Percentiles rank a stretch among this genome's conserved stretches.
phyloP scores from a whole-genome alignment of 2,113 vertebrate species.

The Gila orcuttii region DNA sequence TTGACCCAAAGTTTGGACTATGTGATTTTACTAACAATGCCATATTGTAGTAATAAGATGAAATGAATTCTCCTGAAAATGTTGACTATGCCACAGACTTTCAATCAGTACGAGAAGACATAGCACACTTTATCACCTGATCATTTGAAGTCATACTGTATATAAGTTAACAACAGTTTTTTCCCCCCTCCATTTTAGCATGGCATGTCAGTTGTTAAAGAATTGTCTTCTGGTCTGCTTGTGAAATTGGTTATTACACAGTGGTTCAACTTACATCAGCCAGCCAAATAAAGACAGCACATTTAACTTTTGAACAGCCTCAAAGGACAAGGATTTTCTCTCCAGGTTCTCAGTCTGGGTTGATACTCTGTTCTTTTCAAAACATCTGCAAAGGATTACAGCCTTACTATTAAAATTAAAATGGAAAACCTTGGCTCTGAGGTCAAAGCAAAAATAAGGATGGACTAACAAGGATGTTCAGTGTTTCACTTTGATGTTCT shows the following conservation, averaged over 20 bases:
- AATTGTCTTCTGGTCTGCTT: constrained; percentile 39
- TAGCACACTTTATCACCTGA: neutral
- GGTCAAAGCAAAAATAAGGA: constrained; percentile 48
- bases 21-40: neutral
- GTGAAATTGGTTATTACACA: constrained; percentile 30
- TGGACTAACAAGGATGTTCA: constrained; percentile 40
- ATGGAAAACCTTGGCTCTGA: constrained; percentile 57
- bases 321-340: constrained; percentile 38
- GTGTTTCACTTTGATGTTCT: constrained; percentile 48
- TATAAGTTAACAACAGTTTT: no score
- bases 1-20: neutral
- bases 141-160: no score
- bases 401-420: constrained; percentile 59
- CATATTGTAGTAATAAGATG: neutral
- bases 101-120: neutral
- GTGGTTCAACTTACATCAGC: constrained; percentile 20
- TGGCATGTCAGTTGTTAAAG: neutral
- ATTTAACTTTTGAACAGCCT: constrained; percentile 36
- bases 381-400: constrained; percentile 62
- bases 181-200: no score
- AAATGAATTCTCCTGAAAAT: neutral
- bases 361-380: constrained; percentile 54
- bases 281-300: constrained; percentile 17
- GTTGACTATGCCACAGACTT: neutral
- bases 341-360: constrained; percentile 38